Evolutionary conservation across 2,113 vertebrate species (phyloP).

Genomic region (Cynoglossus semilaevis): DNA sequence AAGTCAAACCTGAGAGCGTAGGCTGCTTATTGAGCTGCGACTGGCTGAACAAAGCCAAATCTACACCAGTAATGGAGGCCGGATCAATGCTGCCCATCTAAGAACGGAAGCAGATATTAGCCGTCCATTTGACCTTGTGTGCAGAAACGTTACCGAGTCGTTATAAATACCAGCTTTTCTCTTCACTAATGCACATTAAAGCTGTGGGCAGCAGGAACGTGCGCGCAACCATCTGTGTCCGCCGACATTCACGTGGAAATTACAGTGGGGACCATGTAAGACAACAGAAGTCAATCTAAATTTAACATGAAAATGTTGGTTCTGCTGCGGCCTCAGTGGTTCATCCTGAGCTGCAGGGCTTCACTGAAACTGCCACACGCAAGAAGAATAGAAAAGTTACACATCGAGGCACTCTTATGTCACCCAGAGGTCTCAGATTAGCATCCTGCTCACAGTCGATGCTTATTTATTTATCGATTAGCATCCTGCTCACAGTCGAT

Average conservation of each 20-base stretch:
- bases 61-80: conserved; percentile 36
- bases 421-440: no score
- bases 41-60: conserved; percentile 16
- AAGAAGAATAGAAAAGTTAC: conserved; percentile 11
- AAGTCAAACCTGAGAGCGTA: conserved; percentile 21
- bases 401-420: no score
- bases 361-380: not conserved
- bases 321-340: conserved; percentile 22
- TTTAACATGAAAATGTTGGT: conserved; percentile 42
- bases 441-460: no score
- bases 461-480: no score
- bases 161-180: conserved; percentile 55
- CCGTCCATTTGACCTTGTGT: conserved; percentile 33
- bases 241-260: conserved; percentile 37
- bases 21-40: conserved; percentile 36
- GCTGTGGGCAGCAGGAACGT: conserved; percentile 21
- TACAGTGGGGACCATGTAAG: conserved; percentile 44
- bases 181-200: conserved; percentile 54
- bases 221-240: not conserved
- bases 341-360: conserved; percentile 31
- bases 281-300: conserved; percentile 61
- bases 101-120: conserved; percentile 50
- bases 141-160: conserved; percentile 10
- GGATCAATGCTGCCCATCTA: conserved; percentile 53
- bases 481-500: no score